phyloP scores from a whole-genome alignment of 2,113 vertebrate species.

The Struthio camelus region DNA sequence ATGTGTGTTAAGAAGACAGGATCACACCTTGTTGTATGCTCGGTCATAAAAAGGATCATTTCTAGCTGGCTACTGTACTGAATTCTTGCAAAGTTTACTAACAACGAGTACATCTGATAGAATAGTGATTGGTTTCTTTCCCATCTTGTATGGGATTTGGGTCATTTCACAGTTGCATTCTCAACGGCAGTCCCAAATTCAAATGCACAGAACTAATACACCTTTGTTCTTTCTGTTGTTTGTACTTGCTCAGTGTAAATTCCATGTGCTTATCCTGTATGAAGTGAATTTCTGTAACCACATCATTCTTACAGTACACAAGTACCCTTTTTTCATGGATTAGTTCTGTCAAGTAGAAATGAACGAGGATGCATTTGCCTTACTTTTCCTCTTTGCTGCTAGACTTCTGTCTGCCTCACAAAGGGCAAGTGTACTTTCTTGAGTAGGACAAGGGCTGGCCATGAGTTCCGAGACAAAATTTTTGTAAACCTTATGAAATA shows the following conservation, averaged over 20 bases:
- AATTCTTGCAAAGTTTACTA: neutral
- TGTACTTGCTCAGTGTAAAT: neutral
- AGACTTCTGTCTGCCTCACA: neutral
- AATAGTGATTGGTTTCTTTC: neutral
- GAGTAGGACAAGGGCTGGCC: neutral
- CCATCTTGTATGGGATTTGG: neutral
- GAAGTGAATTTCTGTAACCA: neutral
- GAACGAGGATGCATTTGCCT: neutral
- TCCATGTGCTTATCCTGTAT: neutral
- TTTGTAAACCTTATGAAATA: neutral
- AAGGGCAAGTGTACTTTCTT: neutral
- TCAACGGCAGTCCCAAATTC: neutral
- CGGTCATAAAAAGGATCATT: neutral
- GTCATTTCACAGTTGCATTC: neutral
- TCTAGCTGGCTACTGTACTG: neutral
- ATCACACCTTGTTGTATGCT: neutral
- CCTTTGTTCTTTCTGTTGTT: neutral
- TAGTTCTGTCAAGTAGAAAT: neutral
- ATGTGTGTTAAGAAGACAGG: neutral
- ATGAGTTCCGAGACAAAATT: neutral
- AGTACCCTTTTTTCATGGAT: neutral
- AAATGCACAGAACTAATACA: neutral
- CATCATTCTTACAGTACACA: neutral
- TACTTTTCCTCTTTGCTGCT: neutral
- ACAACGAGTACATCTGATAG: neutral